Percentiles rank a stretch among this genome's conserved stretches.
phyloP scores from a whole-genome alignment of 1,140 invertebrate species.

The Sycobia sp. region DNA sequence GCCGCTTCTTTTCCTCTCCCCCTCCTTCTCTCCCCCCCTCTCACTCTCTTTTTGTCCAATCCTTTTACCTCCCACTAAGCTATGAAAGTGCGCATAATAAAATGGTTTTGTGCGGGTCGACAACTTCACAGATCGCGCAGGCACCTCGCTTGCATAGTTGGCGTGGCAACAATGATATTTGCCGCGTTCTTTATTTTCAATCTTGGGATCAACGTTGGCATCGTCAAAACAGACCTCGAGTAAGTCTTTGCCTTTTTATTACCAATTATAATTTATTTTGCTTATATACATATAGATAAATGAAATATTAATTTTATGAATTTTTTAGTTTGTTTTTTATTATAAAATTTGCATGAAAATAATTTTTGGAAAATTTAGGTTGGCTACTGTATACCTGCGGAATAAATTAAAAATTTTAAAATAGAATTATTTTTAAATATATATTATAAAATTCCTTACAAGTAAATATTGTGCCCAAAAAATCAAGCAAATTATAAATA shows the following conservation, averaged over 20 bases:
- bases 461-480: too few species aligned
- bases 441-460: too few species aligned
- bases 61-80: neutral
- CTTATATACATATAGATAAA: neutral
- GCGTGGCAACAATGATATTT: conserved; percentile 38
- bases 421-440: too few species aligned
- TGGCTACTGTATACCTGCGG: too few species aligned
- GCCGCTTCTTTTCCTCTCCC: neutral
- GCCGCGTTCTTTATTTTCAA: conserved; percentile 35
- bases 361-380: too few species aligned
- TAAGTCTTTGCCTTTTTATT: conserved; percentile 26
- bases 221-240: conserved; percentile 23
- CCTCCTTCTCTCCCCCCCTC: neutral
- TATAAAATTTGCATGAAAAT: neutral
- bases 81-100: conserved; percentile 17
- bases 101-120: conserved; percentile 8
- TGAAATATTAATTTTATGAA: neutral
- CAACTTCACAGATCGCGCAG: conserved; percentile 4
- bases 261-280: neutral
- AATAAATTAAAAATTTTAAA: too few species aligned
- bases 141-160: conserved; percentile 31
- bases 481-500: too few species aligned
- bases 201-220: conserved; percentile 25
- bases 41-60: too few species aligned
- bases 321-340: neutral